Conservation (phyloP, 2,888 invertebrate species). For the Pandemis cinnamomeana region DNA sequence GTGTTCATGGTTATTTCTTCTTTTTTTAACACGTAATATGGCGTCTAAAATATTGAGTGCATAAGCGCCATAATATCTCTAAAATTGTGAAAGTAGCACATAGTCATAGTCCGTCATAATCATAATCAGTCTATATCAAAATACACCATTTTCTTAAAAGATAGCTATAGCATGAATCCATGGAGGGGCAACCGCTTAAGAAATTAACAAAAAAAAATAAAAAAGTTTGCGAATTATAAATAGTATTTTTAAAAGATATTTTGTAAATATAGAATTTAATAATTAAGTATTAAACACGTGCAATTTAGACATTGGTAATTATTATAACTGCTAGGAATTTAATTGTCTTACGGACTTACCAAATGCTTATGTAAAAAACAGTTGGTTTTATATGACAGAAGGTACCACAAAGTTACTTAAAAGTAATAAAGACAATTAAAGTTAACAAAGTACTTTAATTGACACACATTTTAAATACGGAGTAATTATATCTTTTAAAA, state of each 20-base stretch:
- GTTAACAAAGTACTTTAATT: not conserved
- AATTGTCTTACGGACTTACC: conserved; percentile 53
- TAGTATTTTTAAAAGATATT: conserved; percentile 81
- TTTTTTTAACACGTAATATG: too few species aligned
- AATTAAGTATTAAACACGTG: conserved; percentile 68
- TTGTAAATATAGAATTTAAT: conserved; percentile 78
- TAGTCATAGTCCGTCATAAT: too few species aligned
- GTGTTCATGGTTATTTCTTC: too few species aligned
- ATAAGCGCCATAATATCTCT: too few species aligned
- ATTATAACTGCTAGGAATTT: conserved; percentile 70
- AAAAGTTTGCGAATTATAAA: conserved; percentile 72
- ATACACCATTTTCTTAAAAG: not conserved
- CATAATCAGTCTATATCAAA: too few species aligned
- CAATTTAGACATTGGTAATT: conserved; percentile 78
- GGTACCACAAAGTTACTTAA: not conserved
- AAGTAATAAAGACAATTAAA: not conserved
- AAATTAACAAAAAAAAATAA: conserved; percentile 53
- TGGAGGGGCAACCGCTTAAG: conserved; percentile 59
- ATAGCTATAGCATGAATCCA: conserved; percentile 60
- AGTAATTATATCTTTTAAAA: not conserved
- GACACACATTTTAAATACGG: not conserved
- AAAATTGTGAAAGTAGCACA: too few species aligned
- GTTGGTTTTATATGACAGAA: conserved; percentile 15
- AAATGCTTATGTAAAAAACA: conserved; percentile 18
- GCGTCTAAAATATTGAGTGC: too few species aligned